Conservation (phyloP, 2,888 invertebrate species). For the Allophyes oxyacanthae region DNA sequence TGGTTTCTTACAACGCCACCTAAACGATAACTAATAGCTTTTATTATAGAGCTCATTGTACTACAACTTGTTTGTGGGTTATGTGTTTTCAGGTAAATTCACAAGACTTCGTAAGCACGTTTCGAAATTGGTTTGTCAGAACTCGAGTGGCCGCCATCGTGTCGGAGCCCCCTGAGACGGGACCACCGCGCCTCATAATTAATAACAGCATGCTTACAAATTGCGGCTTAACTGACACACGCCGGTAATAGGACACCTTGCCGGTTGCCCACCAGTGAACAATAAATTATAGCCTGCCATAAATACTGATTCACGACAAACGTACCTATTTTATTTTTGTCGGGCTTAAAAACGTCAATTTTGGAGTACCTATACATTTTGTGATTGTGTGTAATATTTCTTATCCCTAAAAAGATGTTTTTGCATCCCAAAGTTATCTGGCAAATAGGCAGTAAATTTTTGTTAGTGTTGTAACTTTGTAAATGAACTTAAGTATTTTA, state of each 20-base stretch:
- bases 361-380: background rate
- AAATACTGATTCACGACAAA: conserved; percentile 63
- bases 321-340: conserved; percentile 47
- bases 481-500: background rate
- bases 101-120: conserved; percentile 50
- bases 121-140: conserved; percentile 70
- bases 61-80: too few relatives aligned
- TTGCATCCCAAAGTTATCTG: conserved; percentile 7
- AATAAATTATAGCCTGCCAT: conserved; percentile 68
- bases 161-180: conserved; percentile 49
- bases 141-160: conserved; percentile 45
- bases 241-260: conserved; percentile 57
- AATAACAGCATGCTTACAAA: conserved; percentile 74
- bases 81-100: conserved; percentile 27
- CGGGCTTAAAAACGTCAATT: conserved; percentile 4
- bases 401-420: background rate
- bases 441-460: conserved; percentile 10
- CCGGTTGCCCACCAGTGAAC: conserved; percentile 54
- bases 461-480: conserved; percentile 1
- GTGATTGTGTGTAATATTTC: too few relatives aligned
- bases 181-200: conserved; percentile 72
- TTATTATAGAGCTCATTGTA: too few relatives aligned
- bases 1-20: too few relatives aligned
- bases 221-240: conserved; percentile 68
- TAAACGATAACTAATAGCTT: too few relatives aligned